These are phyloP conservation scores for Eilema depressum DNA, from an alignment of 2,888 invertebrate genomes.

Conservation along the genomic window DNA sequence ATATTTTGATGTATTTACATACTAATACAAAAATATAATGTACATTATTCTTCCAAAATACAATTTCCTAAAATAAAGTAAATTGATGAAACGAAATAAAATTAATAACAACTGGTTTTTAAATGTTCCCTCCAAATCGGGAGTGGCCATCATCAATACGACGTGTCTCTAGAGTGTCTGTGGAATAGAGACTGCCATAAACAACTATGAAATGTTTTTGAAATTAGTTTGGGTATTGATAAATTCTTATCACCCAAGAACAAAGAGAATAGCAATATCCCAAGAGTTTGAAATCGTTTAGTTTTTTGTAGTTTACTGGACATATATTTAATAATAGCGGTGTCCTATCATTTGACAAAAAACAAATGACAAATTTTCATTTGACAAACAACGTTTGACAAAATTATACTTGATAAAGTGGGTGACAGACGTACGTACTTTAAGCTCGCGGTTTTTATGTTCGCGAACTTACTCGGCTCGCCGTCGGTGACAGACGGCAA, in stretches of 20 bases:
- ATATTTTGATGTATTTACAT: slow-evolving; percentile 4
- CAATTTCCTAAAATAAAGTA: neutral
- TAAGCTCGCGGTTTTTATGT: no score
- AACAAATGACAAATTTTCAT: no score
- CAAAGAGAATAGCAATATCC: no score
- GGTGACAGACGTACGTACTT: no score
- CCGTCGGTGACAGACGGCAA: no score
- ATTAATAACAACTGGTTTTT: slow-evolving; percentile 47
- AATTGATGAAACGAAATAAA: slow-evolving; percentile 19
- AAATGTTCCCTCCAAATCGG: slow-evolving; percentile 79
- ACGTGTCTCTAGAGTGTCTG: slow-evolving; percentile 79
- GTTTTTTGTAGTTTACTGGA: neutral
- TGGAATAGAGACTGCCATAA: slow-evolving; percentile 66
- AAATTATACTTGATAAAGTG: no score
- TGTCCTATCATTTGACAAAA: no score
- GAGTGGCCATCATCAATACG: slow-evolving; percentile 84
- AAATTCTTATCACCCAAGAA: neutral
- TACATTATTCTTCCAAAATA: neutral
- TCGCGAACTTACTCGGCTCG: no score
- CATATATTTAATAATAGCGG: neutral
- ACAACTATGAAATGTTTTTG: slow-evolving; percentile 34
- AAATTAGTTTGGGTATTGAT: slow-evolving; percentile 23
- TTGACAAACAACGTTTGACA: no score
- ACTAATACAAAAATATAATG: neutral
- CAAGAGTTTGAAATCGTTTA: neutral